Conservation (phyloP, 1,140 invertebrate species). For the Papilio dardanus region DNA sequence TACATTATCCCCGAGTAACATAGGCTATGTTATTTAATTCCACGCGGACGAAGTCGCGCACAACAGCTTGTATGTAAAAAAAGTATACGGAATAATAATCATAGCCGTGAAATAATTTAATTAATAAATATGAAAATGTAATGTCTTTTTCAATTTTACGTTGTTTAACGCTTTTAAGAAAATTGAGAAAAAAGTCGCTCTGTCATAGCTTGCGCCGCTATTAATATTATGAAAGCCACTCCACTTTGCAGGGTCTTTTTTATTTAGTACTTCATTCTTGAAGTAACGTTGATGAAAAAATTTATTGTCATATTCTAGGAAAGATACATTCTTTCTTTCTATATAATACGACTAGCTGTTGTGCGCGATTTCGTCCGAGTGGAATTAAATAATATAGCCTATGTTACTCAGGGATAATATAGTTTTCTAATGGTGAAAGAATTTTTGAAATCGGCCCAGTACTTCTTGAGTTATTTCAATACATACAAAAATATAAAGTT, state of each 20-base stretch:
- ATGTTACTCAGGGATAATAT: no score
- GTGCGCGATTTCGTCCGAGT: no score
- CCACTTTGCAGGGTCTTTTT: background rate
- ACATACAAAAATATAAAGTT: no score
- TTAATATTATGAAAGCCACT: slow-evolving; percentile 16
- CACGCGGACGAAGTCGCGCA: no score
- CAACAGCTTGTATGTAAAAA: no score
- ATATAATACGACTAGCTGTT: background rate
- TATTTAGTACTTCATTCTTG: slow-evolving; percentile 4
- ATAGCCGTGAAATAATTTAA: background rate
- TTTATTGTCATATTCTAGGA: background rate
- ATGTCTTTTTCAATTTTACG: background rate
- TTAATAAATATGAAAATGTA: background rate
- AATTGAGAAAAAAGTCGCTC: slow-evolving; percentile 13
- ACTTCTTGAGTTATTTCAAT: no score
- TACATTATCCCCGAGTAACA: no score
- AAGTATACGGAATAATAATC: no score
- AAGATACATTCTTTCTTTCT: background rate
- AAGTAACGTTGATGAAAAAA: background rate
- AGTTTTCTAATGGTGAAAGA: no score
- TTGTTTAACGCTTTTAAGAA: slow-evolving; percentile 15
- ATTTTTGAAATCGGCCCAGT: no score
- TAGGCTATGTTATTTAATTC: no score
- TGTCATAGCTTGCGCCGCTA: slow-evolving; percentile 2
- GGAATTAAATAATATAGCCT: no score